Conservation (phyloP, 2,888 invertebrate genomes). For the Eledone cirrhosa region DNA sequence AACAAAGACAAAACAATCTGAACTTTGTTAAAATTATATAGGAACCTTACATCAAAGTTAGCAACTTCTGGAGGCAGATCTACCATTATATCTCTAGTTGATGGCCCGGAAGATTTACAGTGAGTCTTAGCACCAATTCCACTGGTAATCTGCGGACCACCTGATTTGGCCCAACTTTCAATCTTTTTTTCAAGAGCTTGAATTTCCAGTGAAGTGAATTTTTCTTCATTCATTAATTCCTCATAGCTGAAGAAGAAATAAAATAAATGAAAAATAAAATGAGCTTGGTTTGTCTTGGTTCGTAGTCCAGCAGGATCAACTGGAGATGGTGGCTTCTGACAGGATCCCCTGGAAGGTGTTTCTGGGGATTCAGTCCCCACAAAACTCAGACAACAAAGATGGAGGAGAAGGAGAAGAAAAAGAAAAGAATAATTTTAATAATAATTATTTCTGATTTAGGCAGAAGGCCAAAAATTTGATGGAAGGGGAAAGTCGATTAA, state of each 20-base stretch:
- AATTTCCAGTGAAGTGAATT: slow-evolving; percentile 56
- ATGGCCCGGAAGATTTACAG: slow-evolving; percentile 46
- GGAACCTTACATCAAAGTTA: slow-evolving; percentile 59
- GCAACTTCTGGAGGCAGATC: slow-evolving; percentile 65
- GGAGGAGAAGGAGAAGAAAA: background rate
- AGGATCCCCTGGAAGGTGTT: too few relatives aligned
- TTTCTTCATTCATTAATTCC: slow-evolving; percentile 60
- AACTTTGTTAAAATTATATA: background rate
- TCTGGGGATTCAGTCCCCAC: background rate
- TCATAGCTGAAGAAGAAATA: slow-evolving; percentile 55
- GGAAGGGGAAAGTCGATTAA: too few relatives aligned
- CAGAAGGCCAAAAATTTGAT: background rate
- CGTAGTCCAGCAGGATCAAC: background rate
- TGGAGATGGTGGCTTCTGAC: too few relatives aligned
- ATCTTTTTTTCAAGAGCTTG: slow-evolving; percentile 62
- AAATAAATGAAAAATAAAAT: background rate
- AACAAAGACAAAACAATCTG: too few relatives aligned
- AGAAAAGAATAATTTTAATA: background rate
- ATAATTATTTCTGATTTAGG: background rate
- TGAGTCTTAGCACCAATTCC: slow-evolving; percentile 32
- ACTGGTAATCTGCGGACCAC: slow-evolving; percentile 17
- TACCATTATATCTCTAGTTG: slow-evolving; percentile 59
- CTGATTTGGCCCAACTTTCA: slow-evolving; percentile 59
- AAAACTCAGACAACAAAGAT: background rate
- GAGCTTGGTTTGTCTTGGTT: background rate